Evolutionary conservation across 2,113 vertebrate species (phyloP).

Genomic region (Physeter macrocephalus): DNA sequence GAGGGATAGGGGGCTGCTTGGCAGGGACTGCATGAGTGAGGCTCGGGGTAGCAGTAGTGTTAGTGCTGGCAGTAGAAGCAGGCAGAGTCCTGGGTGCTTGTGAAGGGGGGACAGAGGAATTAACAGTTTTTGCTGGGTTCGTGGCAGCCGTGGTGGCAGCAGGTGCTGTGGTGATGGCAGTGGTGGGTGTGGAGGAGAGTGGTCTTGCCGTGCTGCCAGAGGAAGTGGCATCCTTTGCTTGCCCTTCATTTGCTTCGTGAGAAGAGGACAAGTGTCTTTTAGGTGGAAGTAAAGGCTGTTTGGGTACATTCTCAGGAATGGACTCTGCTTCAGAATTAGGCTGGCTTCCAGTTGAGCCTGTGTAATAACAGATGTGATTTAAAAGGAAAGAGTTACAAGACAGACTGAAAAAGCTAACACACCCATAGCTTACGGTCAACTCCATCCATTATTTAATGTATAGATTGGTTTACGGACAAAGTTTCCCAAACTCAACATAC

Average conservation of each 20-base stretch:
- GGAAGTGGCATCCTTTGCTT: conserved; percentile 56
- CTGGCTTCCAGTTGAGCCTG: conserved; percentile 87
- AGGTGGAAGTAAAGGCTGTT: conserved; percentile 88
- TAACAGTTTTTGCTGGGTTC: conserved; percentile 64
- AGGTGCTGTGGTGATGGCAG: not conserved
- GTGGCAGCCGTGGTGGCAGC: conserved; percentile 49
- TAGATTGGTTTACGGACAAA: not conserved
- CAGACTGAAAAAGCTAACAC: not conserved
- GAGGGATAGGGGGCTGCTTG: conserved; percentile 94
- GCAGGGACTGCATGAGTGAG: conserved; percentile 73
- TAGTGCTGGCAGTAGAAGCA: conserved; percentile 75
- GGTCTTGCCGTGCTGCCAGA: conserved; percentile 58
- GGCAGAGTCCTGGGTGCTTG: conserved; percentile 85
- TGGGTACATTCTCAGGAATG: conserved; percentile 83
- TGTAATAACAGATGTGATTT: conserved; percentile 16
- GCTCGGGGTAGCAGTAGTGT: conserved; percentile 75
- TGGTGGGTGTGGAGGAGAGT: conserved; percentile 49
- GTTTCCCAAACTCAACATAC: not conserved
- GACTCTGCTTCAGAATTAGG: conserved; percentile 81
- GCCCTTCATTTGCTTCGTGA: conserved; percentile 81
- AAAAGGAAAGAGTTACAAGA: not conserved
- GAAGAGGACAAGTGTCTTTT: conserved; percentile 89
- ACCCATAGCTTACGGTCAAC: not conserved
- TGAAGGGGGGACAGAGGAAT: conserved; percentile 71
- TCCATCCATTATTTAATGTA: not conserved